phyloP scores from a whole-genome alignment of 2,113 vertebrate species.

The Triplophysa dalaica region DNA sequence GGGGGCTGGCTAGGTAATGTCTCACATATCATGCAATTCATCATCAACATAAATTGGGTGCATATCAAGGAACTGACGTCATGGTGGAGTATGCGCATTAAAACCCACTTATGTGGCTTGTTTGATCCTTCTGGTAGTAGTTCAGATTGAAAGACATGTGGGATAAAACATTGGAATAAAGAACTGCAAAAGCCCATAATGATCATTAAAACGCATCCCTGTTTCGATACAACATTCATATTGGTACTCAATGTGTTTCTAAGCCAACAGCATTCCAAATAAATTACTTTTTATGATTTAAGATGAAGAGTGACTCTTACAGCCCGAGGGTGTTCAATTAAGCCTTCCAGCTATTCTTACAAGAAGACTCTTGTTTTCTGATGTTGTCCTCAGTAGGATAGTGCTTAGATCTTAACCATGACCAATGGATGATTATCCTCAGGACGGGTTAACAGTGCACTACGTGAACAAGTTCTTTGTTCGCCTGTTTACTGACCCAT shows the following conservation, averaged over 20 bases:
- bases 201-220: not conserved
- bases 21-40: not conserved
- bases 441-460: not conserved
- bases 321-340: not conserved
- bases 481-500: not conserved
- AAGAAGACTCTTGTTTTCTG: not conserved
- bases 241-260: not conserved
- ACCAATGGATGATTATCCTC: slow-evolving; percentile 18
- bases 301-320: not conserved
- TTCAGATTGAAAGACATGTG: not conserved
- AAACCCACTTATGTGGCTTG: not conserved
- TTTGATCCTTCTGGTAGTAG: not conserved
- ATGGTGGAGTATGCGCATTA: not conserved
- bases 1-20: too few relatives aligned
- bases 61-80: not conserved
- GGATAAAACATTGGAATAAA: not conserved
- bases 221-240: not conserved
- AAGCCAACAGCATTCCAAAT: not conserved
- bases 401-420: slow-evolving; percentile 20
- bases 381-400: not conserved
- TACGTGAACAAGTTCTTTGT: slow-evolving; percentile 10
- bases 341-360: slow-evolving; percentile 1
- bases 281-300: not conserved
- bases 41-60: not conserved
- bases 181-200: not conserved